These are phyloP conservation scores for Perca flavescens DNA, from an alignment of 2,113 vertebrate genomes.

Conservation along the genomic window DNA sequence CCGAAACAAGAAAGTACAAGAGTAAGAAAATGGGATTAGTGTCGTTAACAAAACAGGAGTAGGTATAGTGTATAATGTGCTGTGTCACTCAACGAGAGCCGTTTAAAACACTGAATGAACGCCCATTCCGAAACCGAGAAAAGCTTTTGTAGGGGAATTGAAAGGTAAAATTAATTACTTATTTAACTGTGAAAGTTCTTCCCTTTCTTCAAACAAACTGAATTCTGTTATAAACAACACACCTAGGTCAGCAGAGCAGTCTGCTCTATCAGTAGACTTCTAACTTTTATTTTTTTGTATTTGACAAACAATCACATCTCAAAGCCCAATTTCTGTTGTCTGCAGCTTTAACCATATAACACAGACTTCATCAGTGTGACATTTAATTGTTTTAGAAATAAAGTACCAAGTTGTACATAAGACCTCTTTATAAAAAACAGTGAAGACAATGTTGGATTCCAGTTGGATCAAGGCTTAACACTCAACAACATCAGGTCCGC, in stretches of 20 bases:
- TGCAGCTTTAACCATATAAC: neutral
- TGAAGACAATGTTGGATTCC: too few species aligned
- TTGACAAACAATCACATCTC: constrained; percentile 1
- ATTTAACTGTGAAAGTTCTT: constrained; percentile 22
- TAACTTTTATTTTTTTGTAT: neutral
- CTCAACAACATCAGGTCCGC: constrained; percentile 3
- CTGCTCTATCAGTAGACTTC: neutral
- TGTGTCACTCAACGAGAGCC: constrained; percentile 51
- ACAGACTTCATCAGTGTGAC: neutral
- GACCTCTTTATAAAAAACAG: neutral
- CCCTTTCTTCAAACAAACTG: constrained; percentile 9
- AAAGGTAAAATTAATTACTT: constrained; percentile 41
- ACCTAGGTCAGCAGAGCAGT: neutral
- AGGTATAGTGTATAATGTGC: constrained; percentile 46
- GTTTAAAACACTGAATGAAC: constrained; percentile 24
- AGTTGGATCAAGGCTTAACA: constrained; percentile 18
- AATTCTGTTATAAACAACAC: constrained; percentile 19
- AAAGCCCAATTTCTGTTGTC: neutral
- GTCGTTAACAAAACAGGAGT: constrained; percentile 61
- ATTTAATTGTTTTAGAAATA: neutral
- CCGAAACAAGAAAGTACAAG: constrained; percentile 30
- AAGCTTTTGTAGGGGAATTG: constrained; percentile 31
- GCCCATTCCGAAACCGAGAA: constrained; percentile 11
- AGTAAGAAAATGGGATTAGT: constrained; percentile 71
- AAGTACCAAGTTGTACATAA: neutral